A percentile compares a stretch with the other conserved stretches of the same genome.
phyloP scores from a whole-genome alignment of 2,888 invertebrate genomes.

The Ormyrus labotus region DNA sequence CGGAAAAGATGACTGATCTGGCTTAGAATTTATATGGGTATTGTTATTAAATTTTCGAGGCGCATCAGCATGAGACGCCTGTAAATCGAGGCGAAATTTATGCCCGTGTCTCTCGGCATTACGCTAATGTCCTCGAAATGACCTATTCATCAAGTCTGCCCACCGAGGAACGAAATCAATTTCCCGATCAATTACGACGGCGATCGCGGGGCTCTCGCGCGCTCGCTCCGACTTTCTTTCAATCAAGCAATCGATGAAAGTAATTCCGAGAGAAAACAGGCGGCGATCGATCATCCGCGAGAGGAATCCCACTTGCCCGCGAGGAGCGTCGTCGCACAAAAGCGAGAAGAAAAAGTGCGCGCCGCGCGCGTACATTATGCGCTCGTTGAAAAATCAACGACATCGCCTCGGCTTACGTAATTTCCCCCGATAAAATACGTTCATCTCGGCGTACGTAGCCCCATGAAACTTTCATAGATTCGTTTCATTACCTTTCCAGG shows the following conservation, averaged over 20 bases:
- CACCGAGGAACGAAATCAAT: conserved; percentile 34
- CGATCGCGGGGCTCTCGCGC: conserved; percentile 4
- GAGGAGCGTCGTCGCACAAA: neutral
- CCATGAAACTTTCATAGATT: conserved; percentile 56
- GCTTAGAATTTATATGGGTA: conserved; percentile 39
- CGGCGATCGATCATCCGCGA: conserved; percentile 25
- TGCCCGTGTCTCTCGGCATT: conserved; percentile 35
- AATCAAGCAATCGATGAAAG: conserved; percentile 30
- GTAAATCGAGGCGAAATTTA: conserved; percentile 36
- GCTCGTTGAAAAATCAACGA: neutral
- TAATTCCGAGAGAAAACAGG: conserved; percentile 14
- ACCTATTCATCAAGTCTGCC: conserved; percentile 37
- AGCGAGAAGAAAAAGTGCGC: neutral
- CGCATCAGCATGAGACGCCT: neutral
- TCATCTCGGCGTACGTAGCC: neutral
- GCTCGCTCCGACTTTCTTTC: conserved; percentile 13
- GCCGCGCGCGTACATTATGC: too few species aligned
- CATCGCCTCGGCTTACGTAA: conserved; percentile 9
- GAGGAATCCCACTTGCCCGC: neutral
- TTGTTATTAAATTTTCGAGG: conserved; percentile 32
- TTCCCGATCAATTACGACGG: conserved; percentile 38
- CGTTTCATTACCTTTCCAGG: conserved; percentile 54
- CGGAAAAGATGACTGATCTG: conserved; percentile 13
- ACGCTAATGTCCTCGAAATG: conserved; percentile 36
- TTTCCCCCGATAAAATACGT: neutral